A percentile compares a stretch with the other conserved stretches of the same genome.
Evolutionary conservation across 2,888 invertebrate species (phyloP).

Genomic region (Phengaris arion): DNA sequence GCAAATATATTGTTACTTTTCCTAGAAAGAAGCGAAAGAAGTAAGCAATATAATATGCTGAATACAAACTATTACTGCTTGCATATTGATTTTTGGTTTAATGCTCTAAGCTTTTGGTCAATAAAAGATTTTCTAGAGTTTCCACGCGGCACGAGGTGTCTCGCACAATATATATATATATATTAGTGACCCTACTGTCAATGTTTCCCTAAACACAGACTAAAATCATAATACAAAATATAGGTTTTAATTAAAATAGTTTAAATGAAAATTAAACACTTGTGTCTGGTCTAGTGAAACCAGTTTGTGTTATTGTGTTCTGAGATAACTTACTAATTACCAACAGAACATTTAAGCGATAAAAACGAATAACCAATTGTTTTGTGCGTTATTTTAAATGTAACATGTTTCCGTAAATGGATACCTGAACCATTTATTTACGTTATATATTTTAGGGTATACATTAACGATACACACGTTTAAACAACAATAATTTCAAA

Average conservation of each 20-base stretch:
- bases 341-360: background rate
- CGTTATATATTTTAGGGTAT: no score
- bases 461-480: no score
- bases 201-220: no score
- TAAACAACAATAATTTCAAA: no score
- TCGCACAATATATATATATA: no score
- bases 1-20: background rate
- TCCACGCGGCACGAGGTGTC: no score
- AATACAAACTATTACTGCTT: background rate
- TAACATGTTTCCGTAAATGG: constrained; percentile 4
- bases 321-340: background rate
- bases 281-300: background rate
- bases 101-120: background rate
- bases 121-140: background rate
- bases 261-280: background rate
- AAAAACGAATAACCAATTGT: background rate
- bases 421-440: background rate
- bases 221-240: no score
- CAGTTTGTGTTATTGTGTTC: background rate
- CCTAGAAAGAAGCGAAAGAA: background rate
- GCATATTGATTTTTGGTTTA: background rate
- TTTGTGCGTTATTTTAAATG: background rate
- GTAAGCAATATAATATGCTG: background rate
- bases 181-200: no score
- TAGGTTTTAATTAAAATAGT: background rate